Conservation (phyloP, 2,113 vertebrate genomes). For the Melanotaenia duboulayi region DNA sequence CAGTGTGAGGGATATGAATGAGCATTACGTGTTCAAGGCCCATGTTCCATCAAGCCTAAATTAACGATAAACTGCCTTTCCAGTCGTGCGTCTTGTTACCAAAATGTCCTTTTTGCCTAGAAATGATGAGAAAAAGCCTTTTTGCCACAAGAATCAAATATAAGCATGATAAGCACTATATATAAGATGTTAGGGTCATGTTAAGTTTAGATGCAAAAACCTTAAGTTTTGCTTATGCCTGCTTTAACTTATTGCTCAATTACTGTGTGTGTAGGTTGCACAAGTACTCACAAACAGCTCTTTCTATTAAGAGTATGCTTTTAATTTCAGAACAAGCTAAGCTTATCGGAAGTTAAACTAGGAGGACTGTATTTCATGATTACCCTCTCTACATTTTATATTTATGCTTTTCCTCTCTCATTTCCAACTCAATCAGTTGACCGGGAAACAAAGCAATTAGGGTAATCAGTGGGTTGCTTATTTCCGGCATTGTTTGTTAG, state of each 20-base stretch:
- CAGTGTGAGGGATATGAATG: constrained; percentile 23
- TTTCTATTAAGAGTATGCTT: not conserved
- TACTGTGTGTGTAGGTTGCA: not conserved
- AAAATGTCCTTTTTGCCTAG: not conserved
- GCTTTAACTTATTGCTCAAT: constrained; percentile 15
- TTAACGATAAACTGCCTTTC: constrained; percentile 13
- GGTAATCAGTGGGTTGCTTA: not conserved
- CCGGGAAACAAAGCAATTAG: not conserved
- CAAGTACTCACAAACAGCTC: not conserved
- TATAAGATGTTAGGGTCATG: constrained; percentile 34
- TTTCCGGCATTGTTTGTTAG: not conserved
- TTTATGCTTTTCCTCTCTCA: constrained; percentile 1
- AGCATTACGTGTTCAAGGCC: constrained; percentile 6
- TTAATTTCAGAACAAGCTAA: constrained; percentile 11
- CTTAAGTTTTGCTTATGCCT: constrained; percentile 15
- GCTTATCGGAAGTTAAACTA: not conserved
- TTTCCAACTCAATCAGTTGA: constrained; percentile 8
- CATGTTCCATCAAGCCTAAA: constrained; percentile 11
- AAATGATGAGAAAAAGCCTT: constrained; percentile 5
- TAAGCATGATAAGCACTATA: too few relatives aligned
- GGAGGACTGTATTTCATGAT: not conserved
- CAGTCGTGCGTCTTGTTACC: constrained; percentile 29
- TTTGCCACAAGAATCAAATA: constrained; percentile 20
- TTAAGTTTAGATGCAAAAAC: constrained; percentile 15
- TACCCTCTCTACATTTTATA: not conserved